Base-by-base conservation (phyloP, 1,140 invertebrate species). In the Micrasema minimum region DNA sequence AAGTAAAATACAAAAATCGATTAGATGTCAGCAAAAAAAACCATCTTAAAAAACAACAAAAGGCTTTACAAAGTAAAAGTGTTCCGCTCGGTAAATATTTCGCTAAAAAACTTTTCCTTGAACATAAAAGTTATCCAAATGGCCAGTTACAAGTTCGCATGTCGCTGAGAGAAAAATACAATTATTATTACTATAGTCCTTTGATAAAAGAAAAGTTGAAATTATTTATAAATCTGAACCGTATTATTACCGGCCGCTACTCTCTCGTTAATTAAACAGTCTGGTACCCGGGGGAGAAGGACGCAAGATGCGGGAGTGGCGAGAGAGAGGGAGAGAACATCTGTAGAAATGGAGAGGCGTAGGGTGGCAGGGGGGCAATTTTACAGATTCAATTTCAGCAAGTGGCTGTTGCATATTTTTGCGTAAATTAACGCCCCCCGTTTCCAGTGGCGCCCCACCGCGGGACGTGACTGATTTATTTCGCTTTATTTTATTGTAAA, bases 381-480 rank as follows among this genome's bases (percentile, higher is more conserved):
- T 75, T 75, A 71, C 73, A 75, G 73, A 75, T 75, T 75, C 73
- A 75, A 75, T 75, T 75, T 75, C 73, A 72, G 66, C 73, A 75
- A 75, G 73, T 75, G 73, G 69, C 73, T 75, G 73, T 72, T 75
- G 73, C 73, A 75, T 75, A 75, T 75, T 75, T 75, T 75, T 75
- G 73, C 73, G 73, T 75, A 75, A 75, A 75, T 75, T 75, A 75
- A 75, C 73, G 70, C 69, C 69, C 37, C 64, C 67, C 48, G 38
- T 48, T 35, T 16, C 51, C 65, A 69, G 59, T 59, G 43, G 43
- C 68, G 72, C 50, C 61, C n/a, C n/a, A n/a, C n/a, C 31, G 46
- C 12, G 23, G 45, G 46, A 22, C 53, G 41, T 67, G 64, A 51
- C 65, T 57, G 65, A 68, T 68, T 71, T 73, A 73, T 73, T 66